Conservation (phyloP, 2,888 invertebrate species). For the Trichopria drosophilae region DNA sequence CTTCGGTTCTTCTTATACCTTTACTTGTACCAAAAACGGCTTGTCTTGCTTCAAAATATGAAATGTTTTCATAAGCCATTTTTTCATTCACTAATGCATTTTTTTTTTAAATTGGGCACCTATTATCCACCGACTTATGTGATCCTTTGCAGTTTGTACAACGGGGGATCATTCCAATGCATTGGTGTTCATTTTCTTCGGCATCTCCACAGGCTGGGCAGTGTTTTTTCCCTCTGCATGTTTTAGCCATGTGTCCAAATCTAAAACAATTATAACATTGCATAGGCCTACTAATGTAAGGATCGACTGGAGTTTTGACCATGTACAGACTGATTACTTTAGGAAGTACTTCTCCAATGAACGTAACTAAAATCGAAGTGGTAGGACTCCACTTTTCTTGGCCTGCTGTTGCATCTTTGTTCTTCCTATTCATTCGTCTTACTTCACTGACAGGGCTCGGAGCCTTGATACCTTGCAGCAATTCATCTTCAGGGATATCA, state of each 20-base stretch:
- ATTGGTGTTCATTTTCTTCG: slow-evolving; percentile 1
- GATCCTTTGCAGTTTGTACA: slow-evolving; percentile 17
- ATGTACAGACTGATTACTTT: neutral
- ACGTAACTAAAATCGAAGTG: neutral
- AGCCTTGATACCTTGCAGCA: neutral
- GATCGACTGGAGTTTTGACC: neutral
- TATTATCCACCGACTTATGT: slow-evolving; percentile 7
- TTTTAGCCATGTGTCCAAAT: slow-evolving; percentile 9
- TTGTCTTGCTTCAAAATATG: slow-evolving; percentile 12
- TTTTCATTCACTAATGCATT: slow-evolving; percentile 9
- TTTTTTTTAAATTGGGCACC: slow-evolving; percentile 9
- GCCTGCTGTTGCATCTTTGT: neutral
- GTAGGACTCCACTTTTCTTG: slow-evolving; percentile 4
- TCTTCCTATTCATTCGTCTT: neutral
- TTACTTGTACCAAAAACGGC: neutral
- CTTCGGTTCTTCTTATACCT: slow-evolving; percentile 5
- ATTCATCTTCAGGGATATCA: neutral
- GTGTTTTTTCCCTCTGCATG: neutral
- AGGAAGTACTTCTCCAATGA: neutral
- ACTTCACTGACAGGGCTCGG: neutral
- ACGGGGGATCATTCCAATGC: slow-evolving; percentile 5
- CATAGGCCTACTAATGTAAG: neutral
- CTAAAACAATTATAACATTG: no score
- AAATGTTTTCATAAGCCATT: slow-evolving; percentile 22
- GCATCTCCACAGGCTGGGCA: slow-evolving; percentile 16